Conservation (phyloP, 2,113 vertebrate genomes). For the Butorides virescens region DNA sequence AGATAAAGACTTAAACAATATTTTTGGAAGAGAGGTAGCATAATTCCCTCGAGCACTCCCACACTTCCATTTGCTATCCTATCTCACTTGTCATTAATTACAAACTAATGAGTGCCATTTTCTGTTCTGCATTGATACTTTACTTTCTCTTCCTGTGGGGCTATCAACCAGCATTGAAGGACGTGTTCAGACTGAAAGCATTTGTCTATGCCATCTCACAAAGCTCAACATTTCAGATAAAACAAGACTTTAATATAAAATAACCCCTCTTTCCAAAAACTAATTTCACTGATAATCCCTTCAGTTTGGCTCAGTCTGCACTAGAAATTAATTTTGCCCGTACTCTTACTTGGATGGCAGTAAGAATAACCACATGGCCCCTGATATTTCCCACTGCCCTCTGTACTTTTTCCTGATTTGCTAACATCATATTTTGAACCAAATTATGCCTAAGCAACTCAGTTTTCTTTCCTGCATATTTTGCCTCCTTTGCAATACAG, state of each 20-base stretch:
- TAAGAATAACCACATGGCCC: neutral
- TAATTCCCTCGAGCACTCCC: slow-evolving; percentile 33
- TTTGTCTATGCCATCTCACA: slow-evolving; percentile 1
- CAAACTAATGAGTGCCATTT: slow-evolving; percentile 51
- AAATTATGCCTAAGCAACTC: neutral
- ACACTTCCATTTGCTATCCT: slow-evolving; percentile 52
- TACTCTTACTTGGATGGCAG: neutral
- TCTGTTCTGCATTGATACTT: slow-evolving; percentile 40
- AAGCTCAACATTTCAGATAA: slow-evolving; percentile 11
- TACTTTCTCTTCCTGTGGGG: slow-evolving; percentile 36
- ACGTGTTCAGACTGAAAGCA: slow-evolving; percentile 9
- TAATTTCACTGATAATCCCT: slow-evolving; percentile 20
- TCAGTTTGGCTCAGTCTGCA: neutral
- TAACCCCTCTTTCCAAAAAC: neutral
- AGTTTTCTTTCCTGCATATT: neutral
- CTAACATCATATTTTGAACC: neutral
- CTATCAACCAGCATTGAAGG: slow-evolving; percentile 10
- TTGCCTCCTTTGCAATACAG: neutral
- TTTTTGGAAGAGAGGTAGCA: slow-evolving; percentile 33
- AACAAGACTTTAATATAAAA: slow-evolving; percentile 23
- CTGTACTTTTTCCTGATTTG: neutral
- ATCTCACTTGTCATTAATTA: slow-evolving; percentile 59
- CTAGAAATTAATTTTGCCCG: neutral
- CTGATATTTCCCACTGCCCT: neutral
- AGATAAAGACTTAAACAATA: neutral